Evolutionary conservation across 1,140 invertebrate species (phyloP).

Genomic region (Caenorhabditis remanei): DNA sequence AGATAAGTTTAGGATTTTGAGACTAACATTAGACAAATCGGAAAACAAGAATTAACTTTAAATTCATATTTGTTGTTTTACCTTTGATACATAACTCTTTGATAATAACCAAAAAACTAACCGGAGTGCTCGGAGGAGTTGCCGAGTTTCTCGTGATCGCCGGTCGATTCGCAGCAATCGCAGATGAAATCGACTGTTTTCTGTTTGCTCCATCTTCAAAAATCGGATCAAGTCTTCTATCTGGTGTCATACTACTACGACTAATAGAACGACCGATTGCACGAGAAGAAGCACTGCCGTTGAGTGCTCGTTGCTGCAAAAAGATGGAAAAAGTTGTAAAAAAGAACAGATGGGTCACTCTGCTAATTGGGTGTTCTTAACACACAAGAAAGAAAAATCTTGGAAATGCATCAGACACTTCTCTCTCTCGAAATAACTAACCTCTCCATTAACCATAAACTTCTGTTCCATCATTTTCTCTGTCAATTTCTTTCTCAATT

Average conservation of each 20-base stretch:
- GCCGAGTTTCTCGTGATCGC: slow-evolving; percentile 71
- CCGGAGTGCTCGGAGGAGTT: slow-evolving; percentile 67
- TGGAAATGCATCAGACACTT: not conserved
- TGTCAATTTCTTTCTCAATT: slow-evolving; percentile 59
- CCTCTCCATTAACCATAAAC: slow-evolving; percentile 59
- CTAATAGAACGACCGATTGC: slow-evolving; percentile 6
- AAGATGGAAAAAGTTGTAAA: slow-evolving; percentile 5
- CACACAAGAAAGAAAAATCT: not conserved
- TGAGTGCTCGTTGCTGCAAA: slow-evolving; percentile 33
- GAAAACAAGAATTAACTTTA: too few relatives aligned
- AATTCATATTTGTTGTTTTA: too few relatives aligned
- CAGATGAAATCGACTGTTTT: slow-evolving; percentile 42
- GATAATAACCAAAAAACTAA: slow-evolving; percentile 33
- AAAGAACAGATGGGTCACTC: not conserved
- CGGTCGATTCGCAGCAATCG: slow-evolving; percentile 58
- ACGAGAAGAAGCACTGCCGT: slow-evolving; percentile 41
- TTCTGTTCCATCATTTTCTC: slow-evolving; percentile 60
- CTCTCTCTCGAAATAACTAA: not conserved
- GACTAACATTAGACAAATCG: too few relatives aligned
- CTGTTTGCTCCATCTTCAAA: slow-evolving; percentile 47
- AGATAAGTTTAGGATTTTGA: too few relatives aligned
- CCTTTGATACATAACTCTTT: too few relatives aligned
- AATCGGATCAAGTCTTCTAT: slow-evolving; percentile 58
- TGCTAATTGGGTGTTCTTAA: not conserved
- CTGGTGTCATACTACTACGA: slow-evolving; percentile 56